Conservation (phyloP, 2,888 invertebrate species). For the Rhagophthalmus giganteus region DNA sequence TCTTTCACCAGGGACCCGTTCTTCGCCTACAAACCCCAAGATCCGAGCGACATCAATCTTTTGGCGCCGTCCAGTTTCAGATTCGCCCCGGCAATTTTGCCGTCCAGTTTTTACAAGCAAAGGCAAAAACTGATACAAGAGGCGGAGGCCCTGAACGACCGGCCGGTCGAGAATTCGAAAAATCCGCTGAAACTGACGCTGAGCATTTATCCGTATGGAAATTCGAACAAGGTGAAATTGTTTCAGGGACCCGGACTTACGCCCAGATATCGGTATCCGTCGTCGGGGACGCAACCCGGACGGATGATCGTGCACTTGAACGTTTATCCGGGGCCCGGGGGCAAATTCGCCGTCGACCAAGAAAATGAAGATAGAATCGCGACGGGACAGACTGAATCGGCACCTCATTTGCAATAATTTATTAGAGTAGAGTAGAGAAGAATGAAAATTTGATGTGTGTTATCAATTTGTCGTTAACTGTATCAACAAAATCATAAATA, state of each 20-base stretch:
- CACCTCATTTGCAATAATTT: too few species aligned
- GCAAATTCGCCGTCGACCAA: neutral
- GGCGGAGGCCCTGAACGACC: neutral
- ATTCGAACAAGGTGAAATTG: neutral
- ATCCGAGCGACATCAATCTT: constrained; percentile 74
- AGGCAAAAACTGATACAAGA: constrained; percentile 10
- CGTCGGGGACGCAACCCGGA: constrained; percentile 4
- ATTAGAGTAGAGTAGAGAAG: too few species aligned
- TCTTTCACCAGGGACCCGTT: constrained; percentile 61
- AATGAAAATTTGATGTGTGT: too few species aligned
- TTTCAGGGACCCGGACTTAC: constrained; percentile 19
- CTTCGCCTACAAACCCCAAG: constrained; percentile 70
- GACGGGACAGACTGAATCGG: neutral
- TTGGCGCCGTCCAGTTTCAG: constrained; percentile 62
- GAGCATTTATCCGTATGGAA: constrained; percentile 36
- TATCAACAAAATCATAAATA: neutral
- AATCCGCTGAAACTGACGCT: constrained; percentile 38
- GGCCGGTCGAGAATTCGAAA: constrained; percentile 6
- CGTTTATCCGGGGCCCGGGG: constrained; percentile 30
- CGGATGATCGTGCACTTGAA: constrained; percentile 41
- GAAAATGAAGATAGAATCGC: neutral
- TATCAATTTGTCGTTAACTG: too few species aligned
- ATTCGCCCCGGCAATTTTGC: constrained; percentile 52
- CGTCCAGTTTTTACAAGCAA: constrained; percentile 23
- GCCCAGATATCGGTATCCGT: constrained; percentile 11